Conservation (phyloP, 1,140 invertebrate genomes). For the Drosophila mojavensis region DNA sequence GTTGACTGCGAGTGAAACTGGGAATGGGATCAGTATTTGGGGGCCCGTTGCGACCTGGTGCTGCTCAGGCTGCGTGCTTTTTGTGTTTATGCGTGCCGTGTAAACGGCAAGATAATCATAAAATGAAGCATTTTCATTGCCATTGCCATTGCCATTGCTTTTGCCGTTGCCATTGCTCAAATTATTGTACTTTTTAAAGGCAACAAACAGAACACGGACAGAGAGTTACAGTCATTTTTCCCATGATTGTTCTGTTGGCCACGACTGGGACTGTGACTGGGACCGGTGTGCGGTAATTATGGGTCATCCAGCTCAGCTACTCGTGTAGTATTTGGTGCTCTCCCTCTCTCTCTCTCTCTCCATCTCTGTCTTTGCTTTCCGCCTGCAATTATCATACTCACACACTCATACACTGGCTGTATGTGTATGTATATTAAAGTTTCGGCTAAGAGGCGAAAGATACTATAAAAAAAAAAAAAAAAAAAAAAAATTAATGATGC, state of each 20-base stretch:
- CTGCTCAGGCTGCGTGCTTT: conserved; percentile 32
- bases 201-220: conserved; percentile 16
- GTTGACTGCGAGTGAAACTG: conserved; percentile 21
- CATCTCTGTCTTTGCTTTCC: conserved; percentile 55
- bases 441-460: conserved; percentile 46
- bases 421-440: conserved; percentile 44
- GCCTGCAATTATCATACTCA: conserved; percentile 75
- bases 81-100: conserved; percentile 63
- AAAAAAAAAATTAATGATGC: conserved; percentile 71
- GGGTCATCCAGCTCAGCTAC: conserved; percentile 64
- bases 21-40: conserved; percentile 32
- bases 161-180: conserved; percentile 58
- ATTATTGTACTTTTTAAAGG: conserved; percentile 70
- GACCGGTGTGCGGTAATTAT: conserved; percentile 68
- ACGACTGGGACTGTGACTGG: conserved; percentile 16
- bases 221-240: conserved; percentile 60
- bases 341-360: conserved; percentile 41
- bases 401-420: conserved; percentile 41
- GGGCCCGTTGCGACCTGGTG: conserved; percentile 21
- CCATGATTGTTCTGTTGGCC: conserved; percentile 73
- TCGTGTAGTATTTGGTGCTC: conserved; percentile 19
- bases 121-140: conserved; percentile 76
- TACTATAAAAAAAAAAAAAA: conserved; percentile 13
- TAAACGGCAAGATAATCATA: conserved; percentile 78
- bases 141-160: too few species aligned